Evolutionary conservation across 1,140 invertebrate species (phyloP), one percentile per base, ranked within the genome.

Genomic region (Tetragonula clypearis): DNA sequence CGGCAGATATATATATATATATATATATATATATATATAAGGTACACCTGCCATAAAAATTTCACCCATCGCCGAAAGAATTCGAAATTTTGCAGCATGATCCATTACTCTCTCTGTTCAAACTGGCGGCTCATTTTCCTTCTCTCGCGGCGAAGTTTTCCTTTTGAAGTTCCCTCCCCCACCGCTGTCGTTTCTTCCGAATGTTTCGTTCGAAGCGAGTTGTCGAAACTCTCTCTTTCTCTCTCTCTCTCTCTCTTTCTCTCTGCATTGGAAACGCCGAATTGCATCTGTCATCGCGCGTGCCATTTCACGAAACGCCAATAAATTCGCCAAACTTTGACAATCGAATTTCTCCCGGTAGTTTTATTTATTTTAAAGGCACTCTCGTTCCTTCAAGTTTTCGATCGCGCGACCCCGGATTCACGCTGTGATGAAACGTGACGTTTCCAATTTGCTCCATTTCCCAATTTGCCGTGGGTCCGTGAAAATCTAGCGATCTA

Each of bases 371-470:
- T 21, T 68, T n/a, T 62, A 66, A 26, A 53, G 62, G 12, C 26
- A 55, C 15, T n/a, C 35, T 30, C 5, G 41, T 26, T 55, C 19
- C n/a, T 30, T 14, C 41, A 26, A 66, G 26, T n/a, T n/a, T 55
- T 21, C 41, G 21, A n/a, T 23, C 76, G 75, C 2, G 56, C 23
- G 21, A 75, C 49, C 35, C 41, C 6, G 41, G 76, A 12, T 78
- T n/a, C 17, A 3, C 75, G 15, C 21, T 19, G 26, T 15, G 30
- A 19, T 5, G 60, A 53, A 30, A 26, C 60, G 60, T 23, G 62
- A 68, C 77, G 62, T 79, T 79, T 55, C n/a, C 75, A 62, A 77
- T 77, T 65, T 77, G 21, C 35, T 14, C n/a, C 55, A 49, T 60
- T 49, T 65, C 6, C 21, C 58, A 49, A n/a, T 49, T 65, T 41